Conservation (phyloP, 2,797 vertebrate genomes). For the Sebastolobus altivelis region DNA sequence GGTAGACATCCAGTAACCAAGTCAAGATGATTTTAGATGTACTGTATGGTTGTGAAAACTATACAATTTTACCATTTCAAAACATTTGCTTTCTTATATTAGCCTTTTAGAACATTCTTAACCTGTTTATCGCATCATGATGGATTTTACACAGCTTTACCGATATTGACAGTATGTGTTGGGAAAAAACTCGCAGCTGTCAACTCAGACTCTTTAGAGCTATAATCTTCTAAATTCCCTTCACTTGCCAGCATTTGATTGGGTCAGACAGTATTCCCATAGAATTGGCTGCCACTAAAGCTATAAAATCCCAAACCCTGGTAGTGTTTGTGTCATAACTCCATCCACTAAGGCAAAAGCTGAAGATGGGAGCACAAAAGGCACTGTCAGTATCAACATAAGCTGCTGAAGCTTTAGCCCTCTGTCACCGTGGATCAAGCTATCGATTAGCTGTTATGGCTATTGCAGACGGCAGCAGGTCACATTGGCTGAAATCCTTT, state of each 20-base stretch:
- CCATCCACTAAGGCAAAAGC: conserved; percentile 32
- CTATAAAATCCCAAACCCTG: conserved; percentile 35
- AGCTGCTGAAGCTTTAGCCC: conserved; percentile 57
- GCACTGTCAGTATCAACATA: conserved; percentile 62
- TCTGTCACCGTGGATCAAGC: conserved; percentile 68
- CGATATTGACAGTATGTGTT: not conserved
- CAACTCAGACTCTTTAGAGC: not conserved
- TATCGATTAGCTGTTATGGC: conserved; percentile 74
- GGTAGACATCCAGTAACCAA: conserved; percentile 23
- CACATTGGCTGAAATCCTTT: conserved; percentile 65
- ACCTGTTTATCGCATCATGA: not conserved
- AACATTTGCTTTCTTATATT: not conserved
- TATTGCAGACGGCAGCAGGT: conserved; percentile 68
- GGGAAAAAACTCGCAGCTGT: too few species aligned
- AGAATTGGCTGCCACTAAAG: conserved; percentile 21
- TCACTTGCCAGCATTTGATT: conserved; percentile 8
- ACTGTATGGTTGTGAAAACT: conserved; percentile 7
- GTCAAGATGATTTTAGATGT: conserved; percentile 16
- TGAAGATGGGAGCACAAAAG: conserved; percentile 60
- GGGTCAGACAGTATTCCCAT: not conserved
- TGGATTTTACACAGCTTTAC: not conserved
- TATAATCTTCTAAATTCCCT: conserved; percentile 19
- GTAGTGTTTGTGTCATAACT: conserved; percentile 48
- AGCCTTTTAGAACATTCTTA: not conserved
- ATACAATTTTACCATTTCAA: not conserved